Evolutionary conservation across 2,888 invertebrate species (phyloP).

Genomic region (Conomelus anceps): DNA sequence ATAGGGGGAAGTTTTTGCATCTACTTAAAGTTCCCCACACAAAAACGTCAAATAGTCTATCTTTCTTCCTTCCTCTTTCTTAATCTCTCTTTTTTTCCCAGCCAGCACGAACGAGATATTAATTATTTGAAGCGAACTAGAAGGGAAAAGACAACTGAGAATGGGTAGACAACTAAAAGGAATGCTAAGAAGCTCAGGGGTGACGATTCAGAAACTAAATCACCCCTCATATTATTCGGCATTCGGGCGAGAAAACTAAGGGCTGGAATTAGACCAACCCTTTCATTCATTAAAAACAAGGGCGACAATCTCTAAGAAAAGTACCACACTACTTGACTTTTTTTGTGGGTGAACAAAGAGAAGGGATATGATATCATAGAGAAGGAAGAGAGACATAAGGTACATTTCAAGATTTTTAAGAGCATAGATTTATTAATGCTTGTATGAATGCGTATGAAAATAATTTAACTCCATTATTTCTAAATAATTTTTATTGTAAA

Average conservation of each 20-base stretch:
- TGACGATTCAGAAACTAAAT: background rate
- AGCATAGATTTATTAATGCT: too few species aligned
- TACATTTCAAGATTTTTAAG: too few species aligned
- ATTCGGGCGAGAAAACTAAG: background rate
- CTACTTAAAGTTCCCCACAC: background rate
- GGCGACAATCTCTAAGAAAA: background rate
- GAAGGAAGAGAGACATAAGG: too few species aligned
- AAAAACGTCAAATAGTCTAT: background rate
- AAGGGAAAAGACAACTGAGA: background rate
- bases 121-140: background rate
- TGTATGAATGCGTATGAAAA: too few species aligned
- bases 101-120: background rate
- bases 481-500: too few species aligned
- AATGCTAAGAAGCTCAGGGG: background rate
- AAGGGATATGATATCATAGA: too few species aligned
- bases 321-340: background rate
- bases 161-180: background rate
- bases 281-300: background rate
- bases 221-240: background rate
- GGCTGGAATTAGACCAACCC: background rate
- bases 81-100: too few species aligned
- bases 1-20: background rate
- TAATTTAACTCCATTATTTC: too few species aligned
- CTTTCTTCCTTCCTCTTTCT: background rate
- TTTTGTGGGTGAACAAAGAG: background rate